These are phyloP conservation scores for Shinisaurus crocodilurus DNA, from an alignment of 2,113 vertebrate species.

Conservation along the genomic window DNA sequence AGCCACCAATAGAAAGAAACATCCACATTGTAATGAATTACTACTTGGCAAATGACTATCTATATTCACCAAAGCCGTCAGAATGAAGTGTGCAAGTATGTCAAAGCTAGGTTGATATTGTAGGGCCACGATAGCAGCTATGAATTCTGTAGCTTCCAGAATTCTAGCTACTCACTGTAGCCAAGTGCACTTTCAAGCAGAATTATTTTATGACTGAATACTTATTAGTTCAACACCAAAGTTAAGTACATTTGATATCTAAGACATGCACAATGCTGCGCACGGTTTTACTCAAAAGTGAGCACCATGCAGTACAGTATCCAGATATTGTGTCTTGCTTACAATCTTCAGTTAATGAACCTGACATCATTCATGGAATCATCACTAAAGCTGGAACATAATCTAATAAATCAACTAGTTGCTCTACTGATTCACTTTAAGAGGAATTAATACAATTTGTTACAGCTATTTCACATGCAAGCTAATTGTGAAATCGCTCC, in stretches of 20 bases:
- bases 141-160: neutral
- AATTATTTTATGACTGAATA: neutral
- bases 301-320: neutral
- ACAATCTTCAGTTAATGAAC: neutral
- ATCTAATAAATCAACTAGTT: constrained; percentile 9
- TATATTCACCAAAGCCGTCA: neutral
- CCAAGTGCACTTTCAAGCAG: neutral
- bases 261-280: neutral
- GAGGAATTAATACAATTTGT: constrained; percentile 55
- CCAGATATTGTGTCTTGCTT: neutral
- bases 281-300: neutral
- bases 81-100: neutral
- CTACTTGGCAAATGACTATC: neutral
- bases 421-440: constrained; percentile 17
- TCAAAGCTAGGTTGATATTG: neutral
- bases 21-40: neutral
- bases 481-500: constrained; percentile 27
- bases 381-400: neutral
- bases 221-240: neutral
- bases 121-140: neutral
- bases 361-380: neutral
- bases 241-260: neutral
- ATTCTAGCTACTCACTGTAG: neutral
- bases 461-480: constrained; percentile 66
- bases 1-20: neutral